Base-by-base conservation (phyloP, 1,140 invertebrate species). In the Patella vulgata region DNA sequence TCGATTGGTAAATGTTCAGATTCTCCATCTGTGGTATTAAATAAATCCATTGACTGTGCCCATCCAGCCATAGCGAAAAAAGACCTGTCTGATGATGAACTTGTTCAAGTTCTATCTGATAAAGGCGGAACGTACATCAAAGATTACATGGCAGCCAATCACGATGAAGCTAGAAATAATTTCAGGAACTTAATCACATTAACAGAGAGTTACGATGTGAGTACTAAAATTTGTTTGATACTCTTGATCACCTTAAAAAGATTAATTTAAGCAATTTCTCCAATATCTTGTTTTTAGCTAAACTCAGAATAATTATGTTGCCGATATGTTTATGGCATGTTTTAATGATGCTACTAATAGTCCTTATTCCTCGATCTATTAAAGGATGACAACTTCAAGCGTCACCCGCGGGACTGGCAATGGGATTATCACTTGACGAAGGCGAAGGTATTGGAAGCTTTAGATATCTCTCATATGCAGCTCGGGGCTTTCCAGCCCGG, bases 81-180 rank as follows among this genome's bases (percentile, higher is more conserved):
- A n/a, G 43, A 67, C 14, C 48, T 61, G 9, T 47, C 25, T 25
- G 60, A 68, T 36, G 48, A 64, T 14, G 50, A 68, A n/a, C 39
- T 68, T 50, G 17, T 31, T 11, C 36, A 21, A 14, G 17, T 68
- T 11, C 39, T 68, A 9, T 25, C 56, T 21, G 43, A 56, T 39
- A 64, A 44, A 21, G 66, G 66, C 21, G 66, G 60, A 17, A 59
- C 50, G 21, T 68, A 68, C 28, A 57, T 68, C 4, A 55, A 46
- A n/a, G 56, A 68, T 21, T 68, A 68, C 52, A 68, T 68, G 66
- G 66, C 66, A 1, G 40, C 57, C 9, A 59, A 51, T 1, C 48
- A 63, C 25, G 56, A 54, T 21, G 58, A 68, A 25, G 66, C 66
- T 4, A 3, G 21, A 19, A 12, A 59, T 51, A 60, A 68, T 19